Evolutionary conservation across 2,113 vertebrate species (phyloP), one percentile per base, ranked within the genome.

Genomic region (Sprattus sprattus): DNA sequence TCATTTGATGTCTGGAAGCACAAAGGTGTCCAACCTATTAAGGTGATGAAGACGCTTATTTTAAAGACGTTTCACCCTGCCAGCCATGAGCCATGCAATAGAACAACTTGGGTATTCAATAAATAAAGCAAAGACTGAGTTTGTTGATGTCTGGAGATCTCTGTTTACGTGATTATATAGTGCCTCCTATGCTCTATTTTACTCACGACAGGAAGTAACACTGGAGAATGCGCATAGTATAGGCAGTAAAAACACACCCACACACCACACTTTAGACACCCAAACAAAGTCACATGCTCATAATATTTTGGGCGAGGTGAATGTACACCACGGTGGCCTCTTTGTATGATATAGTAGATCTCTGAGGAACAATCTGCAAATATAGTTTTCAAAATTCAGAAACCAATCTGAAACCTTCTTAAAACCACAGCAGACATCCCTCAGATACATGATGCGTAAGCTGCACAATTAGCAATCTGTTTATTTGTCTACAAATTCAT

Each of bases 221-320:
- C 46, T 50, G 45, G 82, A 45, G 32, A 81, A 75, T 83, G 64
- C 87, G 44, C 60, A 85, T 81, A 82, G 32, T 82, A 82, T 83
- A 82, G 54, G 83, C 32, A 45, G 64, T 52, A 71, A 85, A 86
- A 89, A 87, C 90, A 75, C 84, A 71, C 82, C 9, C 44, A 88
- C 60, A 87, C 82, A 86, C 85, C 52, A 45, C 87, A 32, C 46
- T 83, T 10, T 71, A 50, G 90, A 88, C 88, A 88, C 86, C 91
- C 86, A 94, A 87, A 94, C 92, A 93, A 92, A 89, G 88, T 88
- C 92, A 93, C 50, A 22, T 91, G 92, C 87, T 44, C 6, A 2
- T 81, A 50, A 86, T 84, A 84, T 75, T 49, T 84, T 78, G 83
- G 64, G 64, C 22, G 64, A 67, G 64, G n/a, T 28, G 60, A 25